These are phyloP conservation scores for Drosophila ananassae DNA, from an alignment of 1,140 invertebrate species.

Conservation along the genomic window DNA sequence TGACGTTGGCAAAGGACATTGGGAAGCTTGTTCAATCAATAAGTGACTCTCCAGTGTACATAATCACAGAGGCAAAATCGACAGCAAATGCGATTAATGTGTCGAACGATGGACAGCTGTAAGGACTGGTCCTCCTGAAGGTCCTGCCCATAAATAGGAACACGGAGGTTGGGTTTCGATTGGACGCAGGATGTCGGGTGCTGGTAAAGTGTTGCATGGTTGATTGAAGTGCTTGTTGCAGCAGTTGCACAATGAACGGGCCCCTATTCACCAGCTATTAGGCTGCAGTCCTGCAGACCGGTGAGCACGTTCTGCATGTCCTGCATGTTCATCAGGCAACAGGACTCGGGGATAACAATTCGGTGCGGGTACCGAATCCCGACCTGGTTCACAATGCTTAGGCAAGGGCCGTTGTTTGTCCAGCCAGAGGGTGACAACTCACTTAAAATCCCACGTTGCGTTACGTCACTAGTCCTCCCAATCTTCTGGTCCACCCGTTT, in stretches of 20 bases:
- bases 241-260: constrained; percentile 42
- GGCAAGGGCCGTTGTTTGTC: constrained; percentile 54
- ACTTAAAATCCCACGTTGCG: constrained; percentile 53
- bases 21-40: constrained; percentile 42
- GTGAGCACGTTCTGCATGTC: constrained; percentile 18
- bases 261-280: constrained; percentile 50
- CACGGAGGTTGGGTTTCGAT: background rate
- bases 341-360: constrained; percentile 17
- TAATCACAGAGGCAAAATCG: constrained; percentile 15
- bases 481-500: constrained; percentile 1
- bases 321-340: constrained; percentile 1
- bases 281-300: constrained; percentile 18
- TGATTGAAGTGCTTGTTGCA: constrained; percentile 69
- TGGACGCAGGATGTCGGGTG: background rate
- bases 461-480: constrained; percentile 17
- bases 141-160: constrained; percentile 7
- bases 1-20: constrained; percentile 16
- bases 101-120: constrained; percentile 12
- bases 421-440: constrained; percentile 61
- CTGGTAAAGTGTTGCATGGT: constrained; percentile 59
- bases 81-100: constrained; percentile 54
- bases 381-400: constrained; percentile 23
- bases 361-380: constrained; percentile 5
- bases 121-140: constrained; percentile 4
- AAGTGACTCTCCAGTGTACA: constrained; percentile 61